Evolutionary conservation across 1,140 invertebrate species (phyloP).

Genomic region (Drosophila parabipectinata): DNA sequence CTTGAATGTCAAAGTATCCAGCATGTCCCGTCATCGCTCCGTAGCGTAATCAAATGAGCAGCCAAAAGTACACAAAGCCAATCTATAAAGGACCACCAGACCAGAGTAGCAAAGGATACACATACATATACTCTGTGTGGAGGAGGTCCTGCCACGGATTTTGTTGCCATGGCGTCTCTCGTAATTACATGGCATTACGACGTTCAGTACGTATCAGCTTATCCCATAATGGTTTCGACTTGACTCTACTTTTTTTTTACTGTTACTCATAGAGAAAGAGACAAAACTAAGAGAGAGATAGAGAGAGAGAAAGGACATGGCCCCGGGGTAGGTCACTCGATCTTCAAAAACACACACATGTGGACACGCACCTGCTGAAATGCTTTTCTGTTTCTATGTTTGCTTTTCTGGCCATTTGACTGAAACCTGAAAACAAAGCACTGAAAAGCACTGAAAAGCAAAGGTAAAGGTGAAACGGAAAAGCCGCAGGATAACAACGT

Average conservation of each 20-base stretch:
- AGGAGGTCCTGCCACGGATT: neutral
- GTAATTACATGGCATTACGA: slow-evolving; percentile 32
- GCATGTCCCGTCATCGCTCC: too few species aligned
- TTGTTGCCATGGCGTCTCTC: slow-evolving; percentile 22
- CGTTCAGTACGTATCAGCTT: slow-evolving; percentile 30
- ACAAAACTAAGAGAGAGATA: neutral
- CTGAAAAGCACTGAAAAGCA: neutral
- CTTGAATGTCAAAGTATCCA: neutral
- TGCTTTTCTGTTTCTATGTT: slow-evolving; percentile 31
- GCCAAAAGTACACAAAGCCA: neutral
- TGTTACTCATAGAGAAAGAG: neutral
- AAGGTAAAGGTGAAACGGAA: slow-evolving; percentile 9
- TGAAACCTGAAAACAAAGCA: slow-evolving; percentile 21
- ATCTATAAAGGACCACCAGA: neutral
- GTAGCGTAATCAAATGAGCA: neutral
- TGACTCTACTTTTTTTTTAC: neutral
- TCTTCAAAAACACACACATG: neutral
- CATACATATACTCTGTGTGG: neutral
- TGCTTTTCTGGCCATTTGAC: slow-evolving; percentile 53
- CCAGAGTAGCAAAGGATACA: neutral
- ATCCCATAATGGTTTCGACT: slow-evolving; percentile 23
- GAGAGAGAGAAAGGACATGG: neutral
- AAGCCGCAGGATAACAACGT: slow-evolving; percentile 43
- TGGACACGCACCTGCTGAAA: slow-evolving; percentile 34
- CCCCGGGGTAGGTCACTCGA: neutral